Evolutionary conservation across 2,888 invertebrate genomes (phyloP).

Genomic region (Lasioglossum zephyrum): DNA sequence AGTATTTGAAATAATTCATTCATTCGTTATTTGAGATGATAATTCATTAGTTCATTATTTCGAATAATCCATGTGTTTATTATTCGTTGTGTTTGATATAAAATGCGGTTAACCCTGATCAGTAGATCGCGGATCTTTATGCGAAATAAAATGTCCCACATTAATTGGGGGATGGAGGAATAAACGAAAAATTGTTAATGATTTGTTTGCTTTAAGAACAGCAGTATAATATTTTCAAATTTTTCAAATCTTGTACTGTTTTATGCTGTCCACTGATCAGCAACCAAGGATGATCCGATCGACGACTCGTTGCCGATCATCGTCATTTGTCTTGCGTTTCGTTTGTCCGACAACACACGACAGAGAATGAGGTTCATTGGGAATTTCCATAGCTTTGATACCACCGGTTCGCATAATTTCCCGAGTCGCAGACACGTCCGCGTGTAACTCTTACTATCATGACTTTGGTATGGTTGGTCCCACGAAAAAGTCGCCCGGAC

Average conservation of each 20-base stretch:
- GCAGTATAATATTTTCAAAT: too few relatives aligned
- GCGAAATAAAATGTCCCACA: too few relatives aligned
- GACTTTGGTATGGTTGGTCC: constrained; percentile 65
- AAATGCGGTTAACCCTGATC: not conserved
- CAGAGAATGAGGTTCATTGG: constrained; percentile 34
- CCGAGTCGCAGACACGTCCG: constrained; percentile 32
- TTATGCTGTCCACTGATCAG: not conserved
- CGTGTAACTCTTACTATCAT: constrained; percentile 70
- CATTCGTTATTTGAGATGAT: not conserved
- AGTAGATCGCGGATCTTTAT: too few relatives aligned
- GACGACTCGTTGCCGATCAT: not conserved
- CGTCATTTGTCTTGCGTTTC: constrained; percentile 54
- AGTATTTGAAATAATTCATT: not conserved
- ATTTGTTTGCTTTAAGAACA: too few relatives aligned
- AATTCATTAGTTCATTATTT: not conserved
- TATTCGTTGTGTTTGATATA: not conserved
- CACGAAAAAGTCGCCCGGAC: constrained; percentile 66
- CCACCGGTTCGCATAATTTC: constrained; percentile 21
- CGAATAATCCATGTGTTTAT: not conserved
- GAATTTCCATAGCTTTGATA: not conserved
- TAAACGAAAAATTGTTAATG: too few relatives aligned
- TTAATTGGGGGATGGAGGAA: too few relatives aligned
- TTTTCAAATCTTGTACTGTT: too few relatives aligned
- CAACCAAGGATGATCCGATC: constrained; percentile 23
- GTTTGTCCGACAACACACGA: constrained; percentile 46